Evolutionary conservation across 2,797 vertebrate genomes (phyloP).

Genomic region (Chiroxiphia lanceolata): DNA sequence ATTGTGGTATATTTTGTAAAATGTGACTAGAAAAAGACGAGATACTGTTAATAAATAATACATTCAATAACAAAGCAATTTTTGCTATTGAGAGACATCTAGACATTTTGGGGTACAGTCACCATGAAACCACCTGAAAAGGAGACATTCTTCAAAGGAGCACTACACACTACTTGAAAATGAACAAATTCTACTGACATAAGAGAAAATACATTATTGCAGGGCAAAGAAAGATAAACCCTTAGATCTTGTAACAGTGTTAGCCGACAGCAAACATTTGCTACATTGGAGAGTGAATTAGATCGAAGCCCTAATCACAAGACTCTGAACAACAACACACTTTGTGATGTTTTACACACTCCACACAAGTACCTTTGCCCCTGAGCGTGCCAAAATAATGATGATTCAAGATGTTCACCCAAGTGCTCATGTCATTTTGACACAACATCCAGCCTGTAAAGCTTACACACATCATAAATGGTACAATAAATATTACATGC

Average conservation of each 20-base stretch:
- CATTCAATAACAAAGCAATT: slow-evolving; percentile 48
- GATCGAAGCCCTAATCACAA: neutral
- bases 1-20: slow-evolving; percentile 44
- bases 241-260: slow-evolving; percentile 36
- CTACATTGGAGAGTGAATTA: slow-evolving; percentile 26
- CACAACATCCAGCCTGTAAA: neutral
- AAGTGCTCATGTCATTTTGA: neutral
- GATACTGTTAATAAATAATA: slow-evolving; percentile 40
- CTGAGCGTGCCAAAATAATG: neutral
- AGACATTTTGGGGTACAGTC: slow-evolving; percentile 24
- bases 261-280: slow-evolving; percentile 27
- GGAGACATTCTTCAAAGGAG: slow-evolving; percentile 34
- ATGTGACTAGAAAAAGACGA: slow-evolving; percentile 54
- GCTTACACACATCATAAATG: neutral
- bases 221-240: slow-evolving; percentile 33
- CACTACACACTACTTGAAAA: slow-evolving; percentile 22
- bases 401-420: neutral
- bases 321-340: slow-evolving; percentile 14
- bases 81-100: slow-evolving; percentile 46
- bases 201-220: slow-evolving; percentile 59
- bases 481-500: neutral
- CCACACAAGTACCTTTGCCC: slow-evolving; percentile 14
- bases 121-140: slow-evolving; percentile 42
- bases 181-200: neutral
- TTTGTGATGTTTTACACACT: slow-evolving; percentile 43